These are phyloP conservation scores for Eulemur rubriventer DNA, from an alignment of 2,797 vertebrate genomes.

Conservation along the genomic window DNA sequence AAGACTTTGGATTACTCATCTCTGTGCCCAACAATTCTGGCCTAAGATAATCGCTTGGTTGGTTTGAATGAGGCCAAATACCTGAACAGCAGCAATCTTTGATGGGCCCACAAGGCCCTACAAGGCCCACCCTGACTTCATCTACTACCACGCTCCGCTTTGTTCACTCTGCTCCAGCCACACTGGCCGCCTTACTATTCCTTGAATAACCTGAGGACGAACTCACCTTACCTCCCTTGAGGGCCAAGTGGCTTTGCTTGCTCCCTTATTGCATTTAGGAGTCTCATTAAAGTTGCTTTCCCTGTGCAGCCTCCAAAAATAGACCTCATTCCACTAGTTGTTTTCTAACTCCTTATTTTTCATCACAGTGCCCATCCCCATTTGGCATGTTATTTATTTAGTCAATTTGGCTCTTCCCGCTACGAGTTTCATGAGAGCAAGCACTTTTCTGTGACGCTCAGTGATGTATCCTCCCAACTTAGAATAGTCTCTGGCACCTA, in stretches of 20 bases:
- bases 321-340: background rate
- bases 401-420: background rate
- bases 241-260: background rate
- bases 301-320: background rate
- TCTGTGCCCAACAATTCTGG: background rate
- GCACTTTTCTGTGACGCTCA: background rate
- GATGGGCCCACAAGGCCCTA: background rate
- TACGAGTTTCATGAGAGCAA: background rate
- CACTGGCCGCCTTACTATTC: background rate
- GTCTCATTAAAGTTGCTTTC: background rate
- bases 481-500: background rate
- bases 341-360: background rate
- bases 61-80: background rate
- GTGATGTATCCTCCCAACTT: background rate
- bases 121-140: background rate
- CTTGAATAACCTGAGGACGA: background rate
- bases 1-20: background rate
- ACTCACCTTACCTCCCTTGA: background rate
- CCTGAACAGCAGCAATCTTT: background rate
- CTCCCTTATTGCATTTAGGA: background rate
- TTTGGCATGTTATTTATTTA: background rate
- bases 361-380: background rate
- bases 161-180: background rate
- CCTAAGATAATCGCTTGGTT: slow-evolving; percentile 10
- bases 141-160: background rate